Evolutionary conservation across 2,888 invertebrate genomes (phyloP).

Genomic region (Drosophila mayaguana): DNA sequence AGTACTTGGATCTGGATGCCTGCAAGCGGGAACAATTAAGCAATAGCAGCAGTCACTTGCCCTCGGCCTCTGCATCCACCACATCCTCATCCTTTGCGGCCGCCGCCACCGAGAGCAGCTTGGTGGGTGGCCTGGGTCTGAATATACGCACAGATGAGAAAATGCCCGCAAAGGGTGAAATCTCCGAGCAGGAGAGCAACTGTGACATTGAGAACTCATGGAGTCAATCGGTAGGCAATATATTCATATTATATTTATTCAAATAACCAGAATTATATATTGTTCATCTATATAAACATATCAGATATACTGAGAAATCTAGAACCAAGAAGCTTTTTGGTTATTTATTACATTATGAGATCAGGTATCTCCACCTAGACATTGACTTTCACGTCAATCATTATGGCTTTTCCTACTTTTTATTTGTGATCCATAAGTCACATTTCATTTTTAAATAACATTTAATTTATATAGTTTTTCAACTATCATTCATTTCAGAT

Average conservation of each 20-base stretch:
- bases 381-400: too few relatives aligned
- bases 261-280: neutral
- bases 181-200: slow-evolving; percentile 94
- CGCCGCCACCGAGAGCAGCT: slow-evolving; percentile 84
- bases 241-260: too few relatives aligned
- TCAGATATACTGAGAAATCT: too few relatives aligned
- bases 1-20: slow-evolving; percentile 84
- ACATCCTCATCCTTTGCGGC: slow-evolving; percentile 81
- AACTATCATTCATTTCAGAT: slow-evolving; percentile 60
- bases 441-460: too few relatives aligned
- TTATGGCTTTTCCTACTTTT: too few relatives aligned
- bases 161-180: slow-evolving; percentile 94
- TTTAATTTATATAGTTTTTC: neutral
- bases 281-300: too few relatives aligned
- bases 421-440: too few relatives aligned
- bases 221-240: slow-evolving; percentile 87
- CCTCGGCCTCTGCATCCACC: slow-evolving; percentile 76
- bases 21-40: slow-evolving; percentile 81
- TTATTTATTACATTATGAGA: too few relatives aligned
- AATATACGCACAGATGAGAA: slow-evolving; percentile 94
- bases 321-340: too few relatives aligned
- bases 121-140: slow-evolving; percentile 86
- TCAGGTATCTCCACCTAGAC: too few relatives aligned
- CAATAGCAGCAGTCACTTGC: slow-evolving; percentile 67
- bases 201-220: slow-evolving; percentile 91